These are phyloP conservation scores for Cataglyphis albicans DNA, from an alignment of 2,888 invertebrate species.

Conservation along the genomic window DNA sequence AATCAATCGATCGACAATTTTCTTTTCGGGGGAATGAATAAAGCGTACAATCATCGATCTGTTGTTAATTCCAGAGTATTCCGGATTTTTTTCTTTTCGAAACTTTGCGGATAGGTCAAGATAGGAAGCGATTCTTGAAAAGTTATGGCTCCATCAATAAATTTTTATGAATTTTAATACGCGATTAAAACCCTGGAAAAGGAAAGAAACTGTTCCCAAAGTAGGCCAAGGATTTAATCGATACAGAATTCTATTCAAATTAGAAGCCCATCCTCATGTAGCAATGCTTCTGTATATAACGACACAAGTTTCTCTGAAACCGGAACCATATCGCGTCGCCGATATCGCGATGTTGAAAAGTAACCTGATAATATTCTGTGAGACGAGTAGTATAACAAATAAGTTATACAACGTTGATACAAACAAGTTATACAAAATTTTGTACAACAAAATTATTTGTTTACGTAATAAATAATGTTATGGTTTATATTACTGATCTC, in stretches of 20 bases:
- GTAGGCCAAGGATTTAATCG: conserved; percentile 10
- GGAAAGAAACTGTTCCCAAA: conserved; percentile 53
- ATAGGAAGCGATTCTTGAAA: conserved; percentile 60
- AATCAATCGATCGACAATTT: conserved; percentile 49
- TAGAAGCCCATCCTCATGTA: neutral
- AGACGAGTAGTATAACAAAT: neutral
- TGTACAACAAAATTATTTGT: neutral
- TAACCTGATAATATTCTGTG: neutral
- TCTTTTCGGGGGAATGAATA: conserved; percentile 44
- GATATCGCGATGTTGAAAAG: neutral
- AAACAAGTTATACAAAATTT: neutral
- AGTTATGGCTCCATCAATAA: conserved; percentile 72
- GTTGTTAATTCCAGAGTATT: conserved; percentile 41
- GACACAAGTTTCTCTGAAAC: neutral
- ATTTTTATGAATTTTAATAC: conserved; percentile 74
- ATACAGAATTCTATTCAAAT: conserved; percentile 7
- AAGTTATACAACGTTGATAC: conserved; percentile 5
- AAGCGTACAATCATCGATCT: conserved; percentile 35
- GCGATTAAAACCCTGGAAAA: conserved; percentile 61
- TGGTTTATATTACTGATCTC: neutral
- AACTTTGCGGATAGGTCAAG: conserved; percentile 52
- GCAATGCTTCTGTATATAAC: neutral
- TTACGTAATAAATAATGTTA: neutral
- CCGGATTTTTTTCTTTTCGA: conserved; percentile 41
- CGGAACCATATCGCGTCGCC: neutral